Percentiles rank a stretch among this genome's conserved stretches.
Evolutionary conservation across 2,888 invertebrate species (phyloP).

Genomic region (Diarsia rubi): DNA sequence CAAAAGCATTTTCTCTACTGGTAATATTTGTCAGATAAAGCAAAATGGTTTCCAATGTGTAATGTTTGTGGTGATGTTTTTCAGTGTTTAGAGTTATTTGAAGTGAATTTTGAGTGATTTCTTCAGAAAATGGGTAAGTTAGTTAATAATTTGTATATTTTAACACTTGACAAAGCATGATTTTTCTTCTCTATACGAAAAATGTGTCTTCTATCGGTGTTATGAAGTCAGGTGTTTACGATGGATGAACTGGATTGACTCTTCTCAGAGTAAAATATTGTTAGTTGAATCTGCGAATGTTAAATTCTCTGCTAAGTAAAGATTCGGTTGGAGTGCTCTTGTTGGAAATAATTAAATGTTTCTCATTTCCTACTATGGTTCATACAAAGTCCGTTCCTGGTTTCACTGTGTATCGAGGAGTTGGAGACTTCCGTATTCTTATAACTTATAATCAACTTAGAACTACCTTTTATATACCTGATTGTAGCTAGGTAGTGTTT

Average conservation of each 20-base stretch:
- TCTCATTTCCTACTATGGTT: background rate
- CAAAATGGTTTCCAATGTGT: constrained; percentile 85
- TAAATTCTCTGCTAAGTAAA: background rate
- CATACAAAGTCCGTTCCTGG: background rate
- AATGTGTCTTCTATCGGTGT: constrained; percentile 38
- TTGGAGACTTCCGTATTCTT: background rate
- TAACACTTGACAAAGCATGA: background rate
- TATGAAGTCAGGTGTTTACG: constrained; percentile 62
- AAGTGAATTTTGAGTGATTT: constrained; percentile 74
- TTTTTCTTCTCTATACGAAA: background rate
- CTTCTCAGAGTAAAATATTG: constrained; percentile 1
- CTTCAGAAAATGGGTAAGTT: constrained; percentile 84
- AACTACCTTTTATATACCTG: fast-evolving
- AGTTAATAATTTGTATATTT: constrained; percentile 9
- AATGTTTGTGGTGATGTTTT: constrained; percentile 85
- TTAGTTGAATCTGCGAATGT: background rate
- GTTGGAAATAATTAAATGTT: background rate
- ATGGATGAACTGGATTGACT: constrained; percentile 27
- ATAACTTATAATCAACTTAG: background rate
- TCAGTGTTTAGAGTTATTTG: constrained; percentile 77
- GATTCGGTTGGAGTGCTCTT: background rate
- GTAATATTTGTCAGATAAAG: constrained; percentile 57
- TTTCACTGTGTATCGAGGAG: background rate
- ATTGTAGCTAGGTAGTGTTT: background rate
- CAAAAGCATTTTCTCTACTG: background rate